A percentile compares a stretch with the other conserved stretches of the same genome.
Conservation (phyloP, 2,113 vertebrate genomes). For the Callocephalon fimbriatum region DNA sequence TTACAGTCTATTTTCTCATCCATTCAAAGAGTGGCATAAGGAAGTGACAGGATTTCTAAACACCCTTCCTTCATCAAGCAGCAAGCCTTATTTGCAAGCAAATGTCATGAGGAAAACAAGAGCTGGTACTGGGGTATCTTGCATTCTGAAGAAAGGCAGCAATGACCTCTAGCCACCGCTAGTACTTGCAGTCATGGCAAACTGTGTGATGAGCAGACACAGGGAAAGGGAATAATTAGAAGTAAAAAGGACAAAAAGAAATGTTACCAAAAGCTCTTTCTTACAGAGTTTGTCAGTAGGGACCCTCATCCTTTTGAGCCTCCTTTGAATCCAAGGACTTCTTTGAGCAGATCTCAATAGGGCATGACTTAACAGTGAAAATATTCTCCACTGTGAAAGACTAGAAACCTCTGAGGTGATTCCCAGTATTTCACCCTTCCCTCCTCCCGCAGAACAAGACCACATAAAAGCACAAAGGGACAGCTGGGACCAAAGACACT, state of each 20-base stretch:
- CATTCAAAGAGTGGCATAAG: background rate
- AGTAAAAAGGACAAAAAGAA: background rate
- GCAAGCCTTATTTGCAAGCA: background rate
- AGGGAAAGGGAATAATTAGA: background rate
- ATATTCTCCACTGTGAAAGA: background rate
- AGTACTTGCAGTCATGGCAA: background rate
- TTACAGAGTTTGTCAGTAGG: background rate
- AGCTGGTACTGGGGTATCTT: background rate
- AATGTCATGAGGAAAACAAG: background rate
- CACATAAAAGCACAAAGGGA: constrained; percentile 40
- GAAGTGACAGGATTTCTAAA: background rate
- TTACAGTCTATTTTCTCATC: background rate
- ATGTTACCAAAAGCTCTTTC: background rate
- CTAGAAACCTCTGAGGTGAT: background rate
- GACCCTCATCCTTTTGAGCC: background rate
- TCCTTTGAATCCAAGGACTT: background rate
- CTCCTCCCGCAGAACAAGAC: background rate
- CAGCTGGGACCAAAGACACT: constrained; percentile 5
- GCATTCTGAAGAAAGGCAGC: background rate
- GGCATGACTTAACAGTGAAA: background rate
- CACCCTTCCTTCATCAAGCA: background rate
- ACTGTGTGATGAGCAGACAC: background rate
- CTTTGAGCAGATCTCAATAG: background rate
- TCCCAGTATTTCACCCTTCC: background rate
- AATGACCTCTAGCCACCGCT: background rate